Evolutionary conservation across 2,888 invertebrate genomes (phyloP).

Genomic region (Aspidiotus destructor): DNA sequence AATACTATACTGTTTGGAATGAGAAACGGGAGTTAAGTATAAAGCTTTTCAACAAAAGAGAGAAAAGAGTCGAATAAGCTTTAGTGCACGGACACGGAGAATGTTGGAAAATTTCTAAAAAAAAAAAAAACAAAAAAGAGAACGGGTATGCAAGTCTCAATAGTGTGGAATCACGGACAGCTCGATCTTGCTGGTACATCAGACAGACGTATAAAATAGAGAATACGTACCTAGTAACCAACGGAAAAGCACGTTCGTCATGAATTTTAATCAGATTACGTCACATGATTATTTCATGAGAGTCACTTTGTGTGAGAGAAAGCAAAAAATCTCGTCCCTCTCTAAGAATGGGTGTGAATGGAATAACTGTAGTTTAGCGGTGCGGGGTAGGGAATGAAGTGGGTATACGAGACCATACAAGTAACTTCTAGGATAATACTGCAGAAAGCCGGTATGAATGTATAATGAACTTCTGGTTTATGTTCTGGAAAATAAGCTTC

Average conservation of each 20-base stretch:
- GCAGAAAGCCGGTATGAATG: slow-evolving; percentile 27
- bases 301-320: background rate
- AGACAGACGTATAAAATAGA: too few relatives aligned
- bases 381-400: background rate
- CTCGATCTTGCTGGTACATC: too few relatives aligned
- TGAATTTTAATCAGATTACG: slow-evolving; percentile 32
- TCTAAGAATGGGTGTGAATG: background rate
- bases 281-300: slow-evolving; percentile 30
- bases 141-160: too few relatives aligned
- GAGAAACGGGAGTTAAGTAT: too few relatives aligned
- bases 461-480: slow-evolving; percentile 32
- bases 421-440: slow-evolving; percentile 26
- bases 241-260: slow-evolving; percentile 30
- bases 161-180: too few relatives aligned
- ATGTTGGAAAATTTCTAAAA: too few relatives aligned
- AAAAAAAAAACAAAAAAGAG: too few relatives aligned
- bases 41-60: too few relatives aligned
- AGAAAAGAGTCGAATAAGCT: too few relatives aligned
- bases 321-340: slow-evolving; percentile 11
- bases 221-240: background rate
- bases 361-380: background rate
- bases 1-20: too few relatives aligned
- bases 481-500: slow-evolving; percentile 30
- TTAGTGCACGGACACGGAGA: too few relatives aligned
- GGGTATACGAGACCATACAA: background rate